Evolutionary conservation across 2,888 invertebrate species (phyloP).

Genomic region (Isoperla grammatica): DNA sequence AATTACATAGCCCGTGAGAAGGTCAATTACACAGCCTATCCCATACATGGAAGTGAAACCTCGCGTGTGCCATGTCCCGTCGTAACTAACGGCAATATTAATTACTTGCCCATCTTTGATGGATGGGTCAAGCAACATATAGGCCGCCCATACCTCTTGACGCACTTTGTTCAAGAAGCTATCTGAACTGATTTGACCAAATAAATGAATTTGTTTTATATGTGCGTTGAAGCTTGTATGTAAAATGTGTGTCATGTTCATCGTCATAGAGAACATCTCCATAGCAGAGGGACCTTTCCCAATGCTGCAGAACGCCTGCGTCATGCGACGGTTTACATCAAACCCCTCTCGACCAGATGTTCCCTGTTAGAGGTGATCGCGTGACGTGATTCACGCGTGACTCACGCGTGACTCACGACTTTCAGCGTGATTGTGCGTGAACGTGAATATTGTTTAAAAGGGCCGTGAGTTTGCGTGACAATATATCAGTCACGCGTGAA

Average conservation of each 20-base stretch:
- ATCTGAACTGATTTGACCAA: not conserved
- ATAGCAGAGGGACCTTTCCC: not conserved
- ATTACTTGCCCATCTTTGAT: not conserved
- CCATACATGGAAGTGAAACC: constrained; percentile 30
- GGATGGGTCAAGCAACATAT: not conserved
- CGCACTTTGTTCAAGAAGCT: not conserved
- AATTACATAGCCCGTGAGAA: constrained; percentile 26
- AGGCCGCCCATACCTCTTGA: not conserved
- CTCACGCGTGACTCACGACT: no score
- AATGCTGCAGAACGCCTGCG: not conserved
- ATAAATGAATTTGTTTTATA: not conserved
- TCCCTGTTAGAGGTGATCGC: no score
- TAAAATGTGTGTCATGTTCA: no score
- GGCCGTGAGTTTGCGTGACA: no score
- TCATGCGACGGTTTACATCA: not conserved
- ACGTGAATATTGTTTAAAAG: no score
- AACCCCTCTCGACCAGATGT: no score
- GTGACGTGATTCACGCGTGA: no score
- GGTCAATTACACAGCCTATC: constrained; percentile 28
- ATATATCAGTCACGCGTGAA: no score
- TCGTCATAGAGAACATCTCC: no score
- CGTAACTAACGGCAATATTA: constrained; percentile 2
- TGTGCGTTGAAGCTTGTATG: not conserved
- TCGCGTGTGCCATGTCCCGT: constrained; percentile 31
- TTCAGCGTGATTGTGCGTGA: no score